Base-by-base conservation (phyloP, 2,888 invertebrate species). In the Athrips mouffetella region DNA sequence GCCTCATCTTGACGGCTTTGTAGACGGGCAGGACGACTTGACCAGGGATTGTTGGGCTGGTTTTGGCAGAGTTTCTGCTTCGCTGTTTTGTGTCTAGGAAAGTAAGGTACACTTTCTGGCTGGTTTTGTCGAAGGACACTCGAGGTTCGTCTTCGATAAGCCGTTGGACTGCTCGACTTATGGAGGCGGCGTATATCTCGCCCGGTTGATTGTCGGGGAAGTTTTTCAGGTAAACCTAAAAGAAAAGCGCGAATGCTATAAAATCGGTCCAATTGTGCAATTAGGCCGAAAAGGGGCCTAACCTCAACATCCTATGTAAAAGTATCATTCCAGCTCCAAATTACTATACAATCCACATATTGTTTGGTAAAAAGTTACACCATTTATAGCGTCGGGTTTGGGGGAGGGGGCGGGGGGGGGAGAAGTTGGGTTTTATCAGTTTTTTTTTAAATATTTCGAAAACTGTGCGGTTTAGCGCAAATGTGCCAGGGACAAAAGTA, bases 11-110 rank as follows among this genome's bases (percentile, higher is more conserved):
- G 0, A 96, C 65, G 0, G 94, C 92, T 62, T 93, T 92, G 73
- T 94, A 95, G 0, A 96, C 92, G n/a, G 92, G 90, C 15, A 90
- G 76, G 8, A 89, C 79, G 23, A 94, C 91, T 73, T 90, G 90
- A 0, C 93, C 93, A 0, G 91, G 79, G 3, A 87, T 84, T 0
- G 78, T 80, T 7, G 82, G 88, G 59, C 76, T 83, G 82, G 78
- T 56, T 25, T 27, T 80, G 76, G 65, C 90, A 59, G 76, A 78
- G 57, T 59, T 76, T 57, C 60, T 16, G 51, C 47, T 62, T 63
- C 57, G 48, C 62, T 13, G 54, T 61, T 48, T 56, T 64, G 58
- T 74, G 27, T 86, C 86, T 40, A 84, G 81, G 68, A 94, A 95
- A 4, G 92, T 91, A 2, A 95, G 80, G 67, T 90, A 94, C 1